These are phyloP conservation scores for Sceloporus undulatus DNA, from an alignment of 2,113 vertebrate genomes.

Conservation along the genomic window DNA sequence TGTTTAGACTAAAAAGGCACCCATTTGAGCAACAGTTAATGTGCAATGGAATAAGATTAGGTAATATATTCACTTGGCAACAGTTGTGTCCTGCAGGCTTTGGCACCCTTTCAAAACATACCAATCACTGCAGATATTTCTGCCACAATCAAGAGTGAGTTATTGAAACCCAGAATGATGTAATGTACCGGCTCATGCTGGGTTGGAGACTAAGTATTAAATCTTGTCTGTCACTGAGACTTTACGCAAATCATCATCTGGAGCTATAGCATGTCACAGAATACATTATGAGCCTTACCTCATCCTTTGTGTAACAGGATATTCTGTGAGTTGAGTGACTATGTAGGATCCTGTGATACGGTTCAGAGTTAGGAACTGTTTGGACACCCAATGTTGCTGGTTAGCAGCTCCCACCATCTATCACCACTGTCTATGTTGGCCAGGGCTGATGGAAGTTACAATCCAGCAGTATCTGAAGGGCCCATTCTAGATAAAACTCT, in stretches of 20 bases:
- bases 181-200: slow-evolving; percentile 59
- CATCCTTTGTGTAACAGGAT: background rate
- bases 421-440: background rate
- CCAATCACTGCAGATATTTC: slow-evolving; percentile 53
- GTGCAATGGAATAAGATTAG: slow-evolving; percentile 47
- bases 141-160: slow-evolving; percentile 52
- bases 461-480: too few relatives aligned
- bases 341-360: background rate
- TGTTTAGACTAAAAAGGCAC: slow-evolving; percentile 25
- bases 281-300: slow-evolving; percentile 28
- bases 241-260: slow-evolving; percentile 48
- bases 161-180: slow-evolving; percentile 42
- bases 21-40: slow-evolving; percentile 28
- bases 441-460: background rate
- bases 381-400: background rate
- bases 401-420: background rate
- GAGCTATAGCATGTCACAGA: slow-evolving; percentile 31
- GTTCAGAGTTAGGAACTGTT: background rate
- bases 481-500: background rate
- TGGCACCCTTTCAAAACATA: slow-evolving; percentile 43
- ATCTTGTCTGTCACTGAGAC: slow-evolving; percentile 57
- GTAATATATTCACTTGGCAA: slow-evolving; percentile 26
- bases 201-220: slow-evolving; percentile 41
- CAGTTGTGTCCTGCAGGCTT: background rate
- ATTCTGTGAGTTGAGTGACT: background rate